These are phyloP conservation scores for Bubo bubo DNA, from an alignment of 2,113 vertebrate species.

Conservation along the genomic window DNA sequence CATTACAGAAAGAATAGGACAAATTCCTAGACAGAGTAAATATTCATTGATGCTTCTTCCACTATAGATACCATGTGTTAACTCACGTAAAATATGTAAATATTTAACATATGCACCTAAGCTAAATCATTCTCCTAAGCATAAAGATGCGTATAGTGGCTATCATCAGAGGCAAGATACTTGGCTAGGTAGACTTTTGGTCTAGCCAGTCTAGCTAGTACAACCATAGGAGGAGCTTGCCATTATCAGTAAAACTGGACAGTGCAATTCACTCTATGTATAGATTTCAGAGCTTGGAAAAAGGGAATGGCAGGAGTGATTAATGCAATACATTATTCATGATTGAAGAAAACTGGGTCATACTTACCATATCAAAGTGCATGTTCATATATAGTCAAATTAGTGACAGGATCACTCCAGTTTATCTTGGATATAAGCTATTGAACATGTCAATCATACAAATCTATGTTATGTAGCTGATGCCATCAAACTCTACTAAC, in stretches of 20 bases:
- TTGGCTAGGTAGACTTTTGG: not conserved
- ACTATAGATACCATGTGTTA: not conserved
- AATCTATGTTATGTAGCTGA: not conserved
- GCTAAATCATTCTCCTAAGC: not conserved
- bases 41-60: not conserved
- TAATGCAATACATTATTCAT: not conserved
- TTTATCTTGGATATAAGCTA: conserved; percentile 14
- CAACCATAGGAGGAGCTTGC: not conserved
- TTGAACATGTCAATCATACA: not conserved
- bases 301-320: not conserved
- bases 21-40: not conserved
- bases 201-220: not conserved
- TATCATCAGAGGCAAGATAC: not conserved
- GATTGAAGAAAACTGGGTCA: not conserved
- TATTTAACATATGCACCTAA: accelerated
- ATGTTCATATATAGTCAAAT: not conserved
- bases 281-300: not conserved
- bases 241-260: not conserved
- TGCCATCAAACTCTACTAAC: not conserved
- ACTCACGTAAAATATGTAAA: not conserved
- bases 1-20: not conserved
- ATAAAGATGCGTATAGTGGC: not conserved
- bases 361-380: not conserved
- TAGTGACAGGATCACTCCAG: not conserved
- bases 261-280: not conserved